Evolutionary conservation across 2,113 vertebrate species (phyloP), one percentile per base, ranked within the genome.

Genomic region (Telmatochromis sp.): DNA sequence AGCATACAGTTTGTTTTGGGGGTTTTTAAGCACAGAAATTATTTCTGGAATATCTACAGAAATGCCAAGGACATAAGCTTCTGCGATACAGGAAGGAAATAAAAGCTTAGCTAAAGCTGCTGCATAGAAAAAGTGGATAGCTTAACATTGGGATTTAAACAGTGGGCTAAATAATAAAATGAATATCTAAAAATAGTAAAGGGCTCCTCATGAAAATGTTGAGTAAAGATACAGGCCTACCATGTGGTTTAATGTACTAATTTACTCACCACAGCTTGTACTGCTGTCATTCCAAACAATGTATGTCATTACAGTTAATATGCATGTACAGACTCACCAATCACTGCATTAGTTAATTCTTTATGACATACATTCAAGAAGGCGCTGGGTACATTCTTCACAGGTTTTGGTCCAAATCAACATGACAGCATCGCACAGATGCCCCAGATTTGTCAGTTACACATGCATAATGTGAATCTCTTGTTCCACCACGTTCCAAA

Each of bases 291-390:
- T 65, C 33, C 19, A 37, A 37, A 65, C 19, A 65, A 37, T 37
- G 31, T 65, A 21, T 65, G 19, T 65, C 33, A 37, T 65, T 21
- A 37, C 19, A 65, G 33, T 65, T 65, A 65, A 65, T 21, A 21
- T 13, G 4, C 60, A 14, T 68, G 7, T 23, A 40, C 7, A 40
- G 11, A 68, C 63, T 68, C 33, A 37, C 33, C 33, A 65, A 21
- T 65, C 17, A 12, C 17, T 65, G 19, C 63, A 68, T 68, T 21
- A 68, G 63, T 68, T 68, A 40, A 73, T 73, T 73, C 40, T 73
- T 73, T 42, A 6, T 73, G 37, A 15, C 37, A 26, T 17, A 73
- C 21, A 73, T 45, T 73, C 13, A 17, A 73, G n/a, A 26, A 73
- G 37, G 68, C 6, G 5, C 37, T 73, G 13, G 21, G 5, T 23